Evolutionary conservation across 1,140 invertebrate genomes (phyloP).

Genomic region (Druon quercuslanigerum): DNA sequence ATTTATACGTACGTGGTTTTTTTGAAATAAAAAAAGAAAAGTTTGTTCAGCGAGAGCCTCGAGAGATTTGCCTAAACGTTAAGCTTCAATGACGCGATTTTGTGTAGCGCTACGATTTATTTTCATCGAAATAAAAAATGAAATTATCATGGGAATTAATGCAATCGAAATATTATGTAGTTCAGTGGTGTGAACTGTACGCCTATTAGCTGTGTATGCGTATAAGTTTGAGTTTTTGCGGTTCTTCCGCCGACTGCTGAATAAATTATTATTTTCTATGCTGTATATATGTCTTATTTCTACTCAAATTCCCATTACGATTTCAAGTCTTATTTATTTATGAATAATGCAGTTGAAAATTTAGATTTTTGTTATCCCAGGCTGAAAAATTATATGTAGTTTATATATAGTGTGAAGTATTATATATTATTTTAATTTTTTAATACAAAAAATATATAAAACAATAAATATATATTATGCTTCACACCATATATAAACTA

Average conservation of each 20-base stretch:
- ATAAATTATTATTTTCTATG: conserved; percentile 75
- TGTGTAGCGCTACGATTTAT: conserved; percentile 16
- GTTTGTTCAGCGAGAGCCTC: conserved; percentile 10
- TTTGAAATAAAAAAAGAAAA: neutral
- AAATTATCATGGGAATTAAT: neutral
- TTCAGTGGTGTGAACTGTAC: conserved; percentile 9
- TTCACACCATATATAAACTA: no score
- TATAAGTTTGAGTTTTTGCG: conserved; percentile 44
- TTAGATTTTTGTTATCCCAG: neutral
- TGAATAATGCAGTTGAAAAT: neutral
- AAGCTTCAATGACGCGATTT: conserved; percentile 4
- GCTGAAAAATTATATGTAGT: no score
- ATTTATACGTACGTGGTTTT: conserved; percentile 11
- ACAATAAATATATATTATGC: no score
- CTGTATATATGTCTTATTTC: conserved; percentile 45
- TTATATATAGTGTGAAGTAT: no score
- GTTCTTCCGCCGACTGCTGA: conserved; percentile 66
- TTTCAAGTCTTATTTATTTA: neutral
- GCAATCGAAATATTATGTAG: conserved; percentile 27
- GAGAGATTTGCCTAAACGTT: conserved; percentile 11
- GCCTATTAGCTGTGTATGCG: no score
- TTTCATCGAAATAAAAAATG: neutral
- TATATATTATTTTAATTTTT: no score
- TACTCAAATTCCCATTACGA: conserved; percentile 20
- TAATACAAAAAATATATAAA: no score